Percentiles rank a stretch among this genome's conserved stretches.
These are phyloP conservation scores for Aegotheles bennettii DNA, from an alignment of 2,113 vertebrate species.

Conservation along the genomic window DNA sequence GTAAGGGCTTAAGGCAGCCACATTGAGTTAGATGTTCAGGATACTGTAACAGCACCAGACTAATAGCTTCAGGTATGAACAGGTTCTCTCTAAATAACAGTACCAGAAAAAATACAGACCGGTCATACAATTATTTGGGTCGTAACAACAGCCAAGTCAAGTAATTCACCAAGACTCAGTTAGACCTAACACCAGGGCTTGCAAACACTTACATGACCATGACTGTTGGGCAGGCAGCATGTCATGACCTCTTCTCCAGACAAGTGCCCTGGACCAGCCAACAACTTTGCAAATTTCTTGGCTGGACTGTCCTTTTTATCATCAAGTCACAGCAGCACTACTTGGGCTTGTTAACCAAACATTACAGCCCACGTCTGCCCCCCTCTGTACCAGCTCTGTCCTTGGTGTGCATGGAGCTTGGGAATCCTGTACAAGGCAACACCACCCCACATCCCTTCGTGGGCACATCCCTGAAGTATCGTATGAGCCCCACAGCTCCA, in stretches of 20 bases:
- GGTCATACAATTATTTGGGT: neutral
- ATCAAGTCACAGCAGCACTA: fast-evolving
- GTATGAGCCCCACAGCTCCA: fast-evolving
- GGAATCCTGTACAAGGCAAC: neutral
- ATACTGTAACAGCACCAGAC: neutral
- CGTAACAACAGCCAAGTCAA: neutral
- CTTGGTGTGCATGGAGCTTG: fast-evolving
- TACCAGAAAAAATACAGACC: neutral
- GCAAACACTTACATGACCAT: neutral
- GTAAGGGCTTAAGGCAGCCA: neutral
- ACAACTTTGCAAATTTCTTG: neutral
- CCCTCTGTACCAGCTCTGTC: neutral
- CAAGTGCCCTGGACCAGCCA: neutral
- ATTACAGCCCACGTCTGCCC: neutral
- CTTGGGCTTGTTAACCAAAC: neutral
- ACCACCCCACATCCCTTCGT: neutral
- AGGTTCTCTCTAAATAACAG: neutral
- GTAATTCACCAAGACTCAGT: neutral
- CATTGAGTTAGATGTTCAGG: neutral
- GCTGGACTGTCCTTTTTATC: neutral
- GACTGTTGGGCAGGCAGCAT: neutral
- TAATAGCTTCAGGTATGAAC: neutral
- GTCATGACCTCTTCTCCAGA: neutral
- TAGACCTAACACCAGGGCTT: neutral
- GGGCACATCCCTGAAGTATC: neutral